Percentiles rank a stretch among this genome's conserved stretches.
Evolutionary conservation across 2,113 vertebrate species (phyloP).

Genomic region (Cebus imitator): DNA sequence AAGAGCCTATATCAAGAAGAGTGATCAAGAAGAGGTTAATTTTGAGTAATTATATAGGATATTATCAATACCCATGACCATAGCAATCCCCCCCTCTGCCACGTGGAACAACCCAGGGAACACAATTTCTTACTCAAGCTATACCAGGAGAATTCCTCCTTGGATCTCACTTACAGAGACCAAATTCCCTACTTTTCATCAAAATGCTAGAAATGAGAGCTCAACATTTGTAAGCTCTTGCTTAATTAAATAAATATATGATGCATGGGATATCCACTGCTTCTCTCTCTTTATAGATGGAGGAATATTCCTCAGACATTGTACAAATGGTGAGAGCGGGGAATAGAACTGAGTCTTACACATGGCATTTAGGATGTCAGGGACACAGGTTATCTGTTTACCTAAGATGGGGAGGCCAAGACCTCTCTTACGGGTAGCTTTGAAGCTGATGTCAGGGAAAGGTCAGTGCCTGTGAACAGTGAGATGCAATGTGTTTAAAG

Average conservation of each 20-base stretch:
- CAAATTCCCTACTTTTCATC: neutral
- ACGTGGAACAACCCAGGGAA: neutral
- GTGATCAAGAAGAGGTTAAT: neutral
- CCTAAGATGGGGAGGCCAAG: neutral
- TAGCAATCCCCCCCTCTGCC: fast-evolving
- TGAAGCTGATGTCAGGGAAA: neutral
- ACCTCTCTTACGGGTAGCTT: too few species aligned
- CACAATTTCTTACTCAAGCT: neutral
- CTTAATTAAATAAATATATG: neutral
- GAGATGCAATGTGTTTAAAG: neutral
- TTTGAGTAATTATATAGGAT: neutral
- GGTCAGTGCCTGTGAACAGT: neutral
- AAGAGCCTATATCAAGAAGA: neutral
- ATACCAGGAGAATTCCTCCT: neutral
- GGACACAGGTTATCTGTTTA: neutral
- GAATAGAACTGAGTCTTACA: neutral
- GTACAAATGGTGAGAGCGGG: neutral
- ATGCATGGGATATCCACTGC: neutral
- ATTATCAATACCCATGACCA: neutral
- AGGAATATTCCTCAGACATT: neutral
- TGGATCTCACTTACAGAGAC: neutral
- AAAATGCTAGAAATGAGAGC: conserved; percentile 5
- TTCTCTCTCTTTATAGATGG: neutral
- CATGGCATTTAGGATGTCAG: neutral
- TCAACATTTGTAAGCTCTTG: neutral